phyloP scores from a whole-genome alignment of 2,113 vertebrate species.

The Tylochromis polylepis region DNA sequence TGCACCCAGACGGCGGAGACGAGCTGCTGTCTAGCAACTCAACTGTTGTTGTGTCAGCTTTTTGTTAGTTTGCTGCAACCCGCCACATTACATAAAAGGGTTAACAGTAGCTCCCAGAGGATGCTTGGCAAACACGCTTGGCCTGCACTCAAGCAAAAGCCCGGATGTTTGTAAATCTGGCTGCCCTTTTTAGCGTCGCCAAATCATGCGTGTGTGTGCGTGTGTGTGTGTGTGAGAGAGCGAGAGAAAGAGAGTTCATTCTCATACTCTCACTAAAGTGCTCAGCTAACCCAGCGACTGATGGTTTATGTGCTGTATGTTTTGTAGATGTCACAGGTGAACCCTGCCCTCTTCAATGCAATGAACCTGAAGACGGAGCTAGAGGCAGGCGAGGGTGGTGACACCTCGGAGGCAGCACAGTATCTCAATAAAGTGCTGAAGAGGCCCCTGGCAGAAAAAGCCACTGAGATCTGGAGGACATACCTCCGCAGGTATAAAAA shows the following conservation, averaged over 20 bases:
- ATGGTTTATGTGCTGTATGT: slow-evolving; percentile 9
- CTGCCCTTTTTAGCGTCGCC: slow-evolving; percentile 36
- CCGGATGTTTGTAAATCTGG: slow-evolving; percentile 52
- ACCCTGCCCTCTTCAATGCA: slow-evolving; percentile 81
- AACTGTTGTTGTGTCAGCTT: slow-evolving; percentile 16
- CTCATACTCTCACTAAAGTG: background rate
- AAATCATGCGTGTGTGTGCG: slow-evolving; percentile 11
- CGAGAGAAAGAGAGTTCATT: background rate
- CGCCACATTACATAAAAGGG: slow-evolving; percentile 49
- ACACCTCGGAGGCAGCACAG: slow-evolving; percentile 75
- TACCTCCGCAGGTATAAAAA: slow-evolving; percentile 87
- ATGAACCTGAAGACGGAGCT: slow-evolving; percentile 85
- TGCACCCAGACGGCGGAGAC: background rate
- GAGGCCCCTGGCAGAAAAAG: slow-evolving; percentile 81
- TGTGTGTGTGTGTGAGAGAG: background rate
- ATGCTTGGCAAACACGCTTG: slow-evolving; percentile 54
- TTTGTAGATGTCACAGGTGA: slow-evolving; percentile 84
- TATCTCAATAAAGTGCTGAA: slow-evolving; percentile 88
- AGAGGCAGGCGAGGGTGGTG: slow-evolving; percentile 73
- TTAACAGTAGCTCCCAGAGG: slow-evolving; percentile 34
- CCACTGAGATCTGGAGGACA: slow-evolving; percentile 88
- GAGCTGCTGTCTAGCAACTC: slow-evolving; percentile 20
- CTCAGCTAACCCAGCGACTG: background rate
- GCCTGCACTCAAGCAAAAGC: slow-evolving; percentile 61
- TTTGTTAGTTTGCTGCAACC: slow-evolving; percentile 31